Conservation (phyloP, 2,888 invertebrate genomes). For the Frankliniella fusca region DNA sequence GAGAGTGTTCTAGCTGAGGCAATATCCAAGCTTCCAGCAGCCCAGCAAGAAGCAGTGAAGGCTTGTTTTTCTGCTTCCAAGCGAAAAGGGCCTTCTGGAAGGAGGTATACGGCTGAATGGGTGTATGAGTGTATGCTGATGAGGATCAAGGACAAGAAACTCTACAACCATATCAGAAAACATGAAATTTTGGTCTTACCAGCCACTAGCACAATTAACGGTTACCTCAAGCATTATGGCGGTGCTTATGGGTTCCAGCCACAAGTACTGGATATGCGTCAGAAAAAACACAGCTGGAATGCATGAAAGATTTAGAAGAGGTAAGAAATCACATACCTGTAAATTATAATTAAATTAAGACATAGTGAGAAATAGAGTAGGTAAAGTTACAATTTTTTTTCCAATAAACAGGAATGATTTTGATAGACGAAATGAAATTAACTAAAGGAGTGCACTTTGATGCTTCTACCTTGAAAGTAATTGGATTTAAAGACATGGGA, state of each 20-base stretch:
- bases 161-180: too few relatives aligned
- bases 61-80: neutral
- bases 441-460: neutral
- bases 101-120: too few relatives aligned
- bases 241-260: neutral
- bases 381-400: neutral
- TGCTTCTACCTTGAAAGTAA: neutral
- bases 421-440: neutral
- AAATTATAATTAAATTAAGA: neutral
- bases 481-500: constrained; percentile 26
- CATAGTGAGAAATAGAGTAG: neutral
- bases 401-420: neutral
- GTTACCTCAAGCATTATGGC: too few relatives aligned
- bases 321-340: neutral
- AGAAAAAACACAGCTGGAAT: neutral
- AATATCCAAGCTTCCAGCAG: neutral
- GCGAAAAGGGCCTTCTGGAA: neutral
- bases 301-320: neutral
- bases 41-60: neutral
- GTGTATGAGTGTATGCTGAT: too few relatives aligned
- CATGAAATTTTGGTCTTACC: too few relatives aligned
- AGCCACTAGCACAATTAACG: too few relatives aligned
- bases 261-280: neutral
- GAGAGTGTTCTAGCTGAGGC: neutral
- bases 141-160: too few relatives aligned